These are phyloP conservation scores for Orthosia cruda DNA, from an alignment of 2,888 invertebrate genomes.

Conservation along the genomic window DNA sequence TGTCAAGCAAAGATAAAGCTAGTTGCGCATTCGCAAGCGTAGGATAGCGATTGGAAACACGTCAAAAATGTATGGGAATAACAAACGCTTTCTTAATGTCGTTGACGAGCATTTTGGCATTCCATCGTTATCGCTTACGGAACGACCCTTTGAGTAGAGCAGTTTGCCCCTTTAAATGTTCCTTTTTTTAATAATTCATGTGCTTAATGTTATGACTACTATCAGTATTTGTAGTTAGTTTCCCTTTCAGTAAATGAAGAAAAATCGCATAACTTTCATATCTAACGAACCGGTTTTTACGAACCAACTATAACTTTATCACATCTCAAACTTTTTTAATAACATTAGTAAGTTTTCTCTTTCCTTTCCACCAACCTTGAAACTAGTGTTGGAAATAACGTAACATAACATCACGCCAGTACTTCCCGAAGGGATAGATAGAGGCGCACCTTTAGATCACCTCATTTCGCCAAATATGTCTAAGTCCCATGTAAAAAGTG, in stretches of 20 bases:
- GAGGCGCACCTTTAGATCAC: too few relatives aligned
- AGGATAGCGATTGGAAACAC: too few relatives aligned
- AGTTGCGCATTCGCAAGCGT: too few relatives aligned
- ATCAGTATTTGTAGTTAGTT: not conserved
- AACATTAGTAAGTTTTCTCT: conserved; percentile 33
- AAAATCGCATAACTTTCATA: conserved; percentile 39
- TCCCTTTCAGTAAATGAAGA: conserved; percentile 25
- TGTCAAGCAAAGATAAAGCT: too few relatives aligned
- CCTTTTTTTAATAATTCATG: not conserved
- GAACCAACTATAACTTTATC: conserved; percentile 17
- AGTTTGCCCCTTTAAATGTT: not conserved
- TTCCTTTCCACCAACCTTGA: conserved; percentile 18
- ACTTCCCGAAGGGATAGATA: too few relatives aligned
- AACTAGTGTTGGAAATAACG: conserved; percentile 1
- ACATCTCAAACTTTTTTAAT: conserved; percentile 46
- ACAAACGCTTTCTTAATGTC: too few relatives aligned
- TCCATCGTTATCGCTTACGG: too few relatives aligned
- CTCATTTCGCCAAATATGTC: too few relatives aligned
- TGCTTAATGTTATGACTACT: conserved; percentile 7
- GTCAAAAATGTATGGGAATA: too few relatives aligned
- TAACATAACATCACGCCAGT: not conserved
- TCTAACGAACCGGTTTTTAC: conserved; percentile 39
- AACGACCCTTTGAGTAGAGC: too few relatives aligned
- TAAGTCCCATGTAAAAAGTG: too few relatives aligned
- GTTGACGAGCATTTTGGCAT: too few relatives aligned